Base-by-base conservation (phyloP, 2,888 invertebrate genomes). In the Tyria jacobaeae region DNA sequence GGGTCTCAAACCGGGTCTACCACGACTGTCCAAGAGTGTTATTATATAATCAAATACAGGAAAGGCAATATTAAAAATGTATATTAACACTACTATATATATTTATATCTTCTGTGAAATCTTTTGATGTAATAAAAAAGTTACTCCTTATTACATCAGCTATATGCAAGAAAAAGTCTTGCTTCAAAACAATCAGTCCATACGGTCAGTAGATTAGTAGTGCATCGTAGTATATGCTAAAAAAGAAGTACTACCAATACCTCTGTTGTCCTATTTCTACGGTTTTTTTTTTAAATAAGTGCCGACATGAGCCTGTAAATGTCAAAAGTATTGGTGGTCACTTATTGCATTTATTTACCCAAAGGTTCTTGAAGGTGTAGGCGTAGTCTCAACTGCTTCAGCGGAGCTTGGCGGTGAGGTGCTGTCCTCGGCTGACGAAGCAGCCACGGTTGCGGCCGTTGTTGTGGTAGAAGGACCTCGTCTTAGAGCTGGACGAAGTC, bases 401-500 rank as follows among this genome's bases (percentile, higher is more conserved):
- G 83, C 89, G 0, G 89, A 86, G 4, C 71, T 74, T 1, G 87
- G 85, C 48, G 88, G 80, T 0, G 88, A 75, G 0, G 89, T 83
- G 53, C 82, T 82, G 52, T 89, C 90, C 31, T 88, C 89, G 49
- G 37, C 56, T 0, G 83, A 76, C 1, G 94, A 86, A 10, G 73
- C 67, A n/a, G 76, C 72, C 49, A 73, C 79, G 14, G 91, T 86
- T 15, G 89, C 86, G 0, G 87, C 83, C 0, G 86, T 83, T 21
- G 85, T 84, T 1, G 87, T 85, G 3, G 88, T 83, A 0, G 87
- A 79, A 21, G 81, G 78, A 47, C 82, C 78, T 61, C 86, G 81
- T 66, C 90, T 87, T 65, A 90, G 70, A 12, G 87, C 87, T 25
- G 95, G 95, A 47, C 95, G 92, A 6, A 94, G 91, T 66, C 95